Evolutionary conservation across 2,113 vertebrate species (phyloP).

Genomic region (Melozone crissalis): DNA sequence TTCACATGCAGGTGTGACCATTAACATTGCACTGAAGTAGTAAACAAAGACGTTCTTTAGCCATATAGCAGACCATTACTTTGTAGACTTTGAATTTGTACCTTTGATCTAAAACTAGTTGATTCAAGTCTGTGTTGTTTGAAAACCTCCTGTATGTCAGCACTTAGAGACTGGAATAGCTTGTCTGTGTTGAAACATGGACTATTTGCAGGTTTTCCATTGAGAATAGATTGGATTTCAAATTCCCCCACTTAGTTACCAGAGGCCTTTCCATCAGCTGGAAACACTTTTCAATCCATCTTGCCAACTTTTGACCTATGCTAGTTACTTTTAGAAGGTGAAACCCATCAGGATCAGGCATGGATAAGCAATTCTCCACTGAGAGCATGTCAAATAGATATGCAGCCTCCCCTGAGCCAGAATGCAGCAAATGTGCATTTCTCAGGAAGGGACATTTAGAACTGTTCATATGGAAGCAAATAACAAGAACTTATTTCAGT

Average conservation of each 20-base stretch:
- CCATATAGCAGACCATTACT: neutral
- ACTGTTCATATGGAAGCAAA: conserved; percentile 9
- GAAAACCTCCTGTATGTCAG: conserved; percentile 3
- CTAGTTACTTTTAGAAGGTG: conserved; percentile 73
- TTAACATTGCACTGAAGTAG: neutral
- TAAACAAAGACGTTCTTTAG: neutral
- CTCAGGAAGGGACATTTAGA: neutral
- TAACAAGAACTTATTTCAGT: neutral
- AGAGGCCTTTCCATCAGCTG: conserved; percentile 68
- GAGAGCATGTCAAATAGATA: conserved; percentile 49
- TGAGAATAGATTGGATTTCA: conserved; percentile 66
- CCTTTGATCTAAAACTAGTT: neutral
- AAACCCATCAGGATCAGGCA: conserved; percentile 58
- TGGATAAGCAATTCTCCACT: conserved; percentile 64
- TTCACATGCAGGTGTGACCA: neutral
- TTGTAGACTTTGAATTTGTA: neutral
- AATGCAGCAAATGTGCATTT: neutral
- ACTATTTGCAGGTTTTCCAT: conserved; percentile 10
- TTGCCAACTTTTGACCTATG: conserved; percentile 61
- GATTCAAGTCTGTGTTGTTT: neutral
- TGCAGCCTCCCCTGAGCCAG: neutral
- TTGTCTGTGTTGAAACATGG: conserved; percentile 17
- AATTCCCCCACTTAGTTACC: conserved; percentile 42
- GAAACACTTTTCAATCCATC: conserved; percentile 73
- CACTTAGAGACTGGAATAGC: conserved; percentile 20